phyloP scores from a whole-genome alignment of 1,140 invertebrate species.

The Eueides isabella region DNA sequence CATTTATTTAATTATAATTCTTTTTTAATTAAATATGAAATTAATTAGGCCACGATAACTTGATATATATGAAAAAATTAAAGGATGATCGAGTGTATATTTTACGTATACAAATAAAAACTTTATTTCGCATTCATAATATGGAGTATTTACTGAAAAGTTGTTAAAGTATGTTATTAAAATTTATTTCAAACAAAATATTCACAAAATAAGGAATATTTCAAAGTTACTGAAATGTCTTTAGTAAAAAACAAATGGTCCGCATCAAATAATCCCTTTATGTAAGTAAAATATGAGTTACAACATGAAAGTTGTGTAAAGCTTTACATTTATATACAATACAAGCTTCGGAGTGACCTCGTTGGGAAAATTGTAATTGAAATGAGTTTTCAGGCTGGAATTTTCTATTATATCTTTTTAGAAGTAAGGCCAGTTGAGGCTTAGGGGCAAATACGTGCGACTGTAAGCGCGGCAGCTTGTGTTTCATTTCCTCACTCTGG shows the following conservation, averaged over 20 bases:
- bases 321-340: conserved; percentile 13
- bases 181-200: not conserved
- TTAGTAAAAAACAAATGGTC: not conserved
- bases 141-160: not conserved
- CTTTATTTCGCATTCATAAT: no score
- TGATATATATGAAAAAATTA: no score
- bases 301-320: not conserved
- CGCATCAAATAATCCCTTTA: not conserved
- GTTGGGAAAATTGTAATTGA: not conserved
- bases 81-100: no score
- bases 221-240: not conserved
- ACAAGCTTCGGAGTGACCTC: not conserved
- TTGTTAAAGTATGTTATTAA: not conserved
- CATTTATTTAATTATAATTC: no score
- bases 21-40: no score
- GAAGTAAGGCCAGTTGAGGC: no score
- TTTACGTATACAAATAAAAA: no score
- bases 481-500: no score
- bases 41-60: no score
- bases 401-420: conserved; percentile 2
- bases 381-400: not conserved
- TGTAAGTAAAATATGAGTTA: not conserved
- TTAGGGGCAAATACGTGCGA: no score
- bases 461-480: no score
- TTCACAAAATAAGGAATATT: not conserved